Evolutionary conservation across 1,140 invertebrate genomes (phyloP).

Genomic region (Ceratosolen fusciceps): DNA sequence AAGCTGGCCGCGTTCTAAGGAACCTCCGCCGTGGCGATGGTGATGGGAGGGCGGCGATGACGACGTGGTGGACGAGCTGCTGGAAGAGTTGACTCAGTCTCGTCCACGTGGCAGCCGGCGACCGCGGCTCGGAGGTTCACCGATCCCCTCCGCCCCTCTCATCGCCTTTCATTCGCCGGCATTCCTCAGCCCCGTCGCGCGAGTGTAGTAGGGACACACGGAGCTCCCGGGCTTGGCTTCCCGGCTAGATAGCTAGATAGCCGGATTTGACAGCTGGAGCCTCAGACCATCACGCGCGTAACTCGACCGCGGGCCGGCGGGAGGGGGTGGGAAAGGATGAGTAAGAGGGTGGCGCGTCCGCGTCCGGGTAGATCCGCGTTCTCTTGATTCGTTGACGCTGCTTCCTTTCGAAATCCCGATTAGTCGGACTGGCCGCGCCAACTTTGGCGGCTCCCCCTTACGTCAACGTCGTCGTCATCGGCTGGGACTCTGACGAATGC

Average conservation of each 20-base stretch:
- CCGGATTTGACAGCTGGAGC: no score
- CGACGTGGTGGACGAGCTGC: no score
- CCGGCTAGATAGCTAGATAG: no score
- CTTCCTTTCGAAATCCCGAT: no score
- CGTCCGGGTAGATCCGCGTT: background rate
- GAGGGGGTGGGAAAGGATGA: background rate
- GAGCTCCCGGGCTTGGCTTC: no score
- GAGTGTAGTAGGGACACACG: background rate
- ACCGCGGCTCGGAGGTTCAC: background rate
- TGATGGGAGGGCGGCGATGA: background rate
- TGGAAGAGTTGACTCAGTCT: no score
- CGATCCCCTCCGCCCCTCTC: background rate
- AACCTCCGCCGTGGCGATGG: no score
- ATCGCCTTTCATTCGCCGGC: background rate
- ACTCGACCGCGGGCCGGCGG: no score
- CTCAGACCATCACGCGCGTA: no score
- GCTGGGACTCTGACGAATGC: no score
- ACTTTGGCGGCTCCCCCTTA: no score
- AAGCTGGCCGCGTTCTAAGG: background rate
- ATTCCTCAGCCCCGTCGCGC: background rate
- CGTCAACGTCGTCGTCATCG: no score
- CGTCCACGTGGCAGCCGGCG: constrained; percentile 23
- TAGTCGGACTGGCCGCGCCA: background rate
- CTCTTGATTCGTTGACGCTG: background rate
- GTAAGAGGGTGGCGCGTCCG: background rate